Conservation (phyloP, 1,140 invertebrate genomes). For the Bombyx mandarina region DNA sequence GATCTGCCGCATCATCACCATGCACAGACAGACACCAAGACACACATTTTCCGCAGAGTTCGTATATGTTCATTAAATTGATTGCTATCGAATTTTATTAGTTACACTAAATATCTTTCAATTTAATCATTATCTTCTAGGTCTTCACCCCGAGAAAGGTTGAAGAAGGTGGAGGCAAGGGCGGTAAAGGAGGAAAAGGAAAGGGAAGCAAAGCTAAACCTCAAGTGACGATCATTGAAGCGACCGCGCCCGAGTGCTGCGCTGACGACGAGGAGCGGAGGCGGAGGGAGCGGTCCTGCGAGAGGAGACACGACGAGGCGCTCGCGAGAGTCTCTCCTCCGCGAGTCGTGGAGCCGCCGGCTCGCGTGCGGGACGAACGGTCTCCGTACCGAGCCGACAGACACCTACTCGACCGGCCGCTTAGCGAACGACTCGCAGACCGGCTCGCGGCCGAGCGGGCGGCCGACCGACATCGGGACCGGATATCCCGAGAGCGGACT, state of each 20-base stretch:
- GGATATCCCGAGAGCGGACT: conserved; percentile 13
- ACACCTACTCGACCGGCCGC: too few relatives aligned
- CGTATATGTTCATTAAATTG: too few relatives aligned
- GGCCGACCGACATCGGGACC: conserved; percentile 1
- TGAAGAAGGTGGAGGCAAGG: conserved; percentile 74
- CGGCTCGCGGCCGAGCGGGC: conserved; percentile 18
- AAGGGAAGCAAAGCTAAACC: conserved; percentile 76
- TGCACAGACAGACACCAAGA: conserved; percentile 45
- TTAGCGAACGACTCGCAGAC: conserved; percentile 35
- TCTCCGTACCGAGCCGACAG: too few relatives aligned
- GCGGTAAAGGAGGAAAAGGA: conserved; percentile 74
- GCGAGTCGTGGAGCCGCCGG: conserved; percentile 32
- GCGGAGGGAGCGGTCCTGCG: conserved; percentile 32
- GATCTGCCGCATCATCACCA: conserved; percentile 30
- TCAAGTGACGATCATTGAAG: conserved; percentile 72
- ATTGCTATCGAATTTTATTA: neutral
- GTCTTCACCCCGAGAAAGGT: conserved; percentile 66
- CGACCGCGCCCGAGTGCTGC: conserved; percentile 35
- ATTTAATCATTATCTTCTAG: conserved; percentile 16
- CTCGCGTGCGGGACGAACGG: conserved; percentile 35
- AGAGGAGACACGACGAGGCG: conserved; percentile 45
- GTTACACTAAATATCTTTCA: too few relatives aligned
- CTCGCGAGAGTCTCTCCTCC: conserved; percentile 51
- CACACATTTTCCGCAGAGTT: conserved; percentile 38
- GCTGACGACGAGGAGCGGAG: conserved; percentile 36